Base-by-base conservation (phyloP, 2,888 invertebrate genomes). In the Oligia fasciuncula region DNA sequence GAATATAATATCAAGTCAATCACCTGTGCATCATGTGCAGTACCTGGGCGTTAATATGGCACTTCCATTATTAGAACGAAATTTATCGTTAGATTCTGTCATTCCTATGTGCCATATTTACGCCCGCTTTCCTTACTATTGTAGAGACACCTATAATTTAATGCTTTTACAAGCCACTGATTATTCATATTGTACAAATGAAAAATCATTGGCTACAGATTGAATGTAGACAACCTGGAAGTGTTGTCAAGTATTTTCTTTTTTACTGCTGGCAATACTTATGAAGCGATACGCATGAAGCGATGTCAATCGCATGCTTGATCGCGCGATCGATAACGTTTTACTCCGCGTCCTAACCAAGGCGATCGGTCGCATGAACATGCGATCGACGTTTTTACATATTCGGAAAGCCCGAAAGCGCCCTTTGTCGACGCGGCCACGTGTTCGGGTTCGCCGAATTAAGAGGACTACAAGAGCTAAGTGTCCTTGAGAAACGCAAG, bases 201-300 rank as follows among this genome's bases (percentile, higher is more conserved):
- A 96, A 95, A 94, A 95, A 93, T 92, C 91, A 93, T 89, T 95
- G 95, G 95, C 95, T 94, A 90, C 80, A 40, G 80, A 77, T 89
- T 85, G 69, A 81, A 89, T 85, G 72, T 81, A 85, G 72, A 83
- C 72, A 85, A 82, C 88, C 85, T 91, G 92, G 94, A 94, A 93
- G 88, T 94, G 94, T 93, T 93, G 94, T 91, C 93, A 93, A 90
- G 90, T 90, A 76, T 68, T 77, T 29, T 71, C 29, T 49, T 66
- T 78, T 80, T 76, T 1, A 60, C 14, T 80, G 80, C 77, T 85
- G 87, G 77, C 79, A 84, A 78, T 62, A 84, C 79, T 86, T 70
- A 23, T 77, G 54, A 57, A 2, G 60, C 60, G 35, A 70, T 17
- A n/a, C 40, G 4, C 4, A n/a, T 11, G 9, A 17, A 17, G 43